phyloP scores from a whole-genome alignment of 2,888 invertebrate species.

The Philhelius pedissequus region DNA sequence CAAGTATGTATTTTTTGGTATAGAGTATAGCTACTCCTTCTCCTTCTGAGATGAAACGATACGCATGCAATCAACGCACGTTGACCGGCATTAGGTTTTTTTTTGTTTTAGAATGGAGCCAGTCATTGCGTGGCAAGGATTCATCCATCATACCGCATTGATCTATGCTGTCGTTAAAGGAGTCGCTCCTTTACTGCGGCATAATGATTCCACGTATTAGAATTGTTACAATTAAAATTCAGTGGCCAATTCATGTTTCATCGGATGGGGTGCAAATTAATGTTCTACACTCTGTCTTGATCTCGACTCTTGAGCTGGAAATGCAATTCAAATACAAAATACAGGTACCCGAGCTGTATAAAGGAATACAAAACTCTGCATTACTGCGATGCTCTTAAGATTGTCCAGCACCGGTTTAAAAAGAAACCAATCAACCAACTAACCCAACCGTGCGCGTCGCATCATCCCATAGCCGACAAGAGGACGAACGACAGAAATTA shows the following conservation, averaged over 20 bases:
- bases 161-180: conserved; percentile 18
- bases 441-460: too few species aligned
- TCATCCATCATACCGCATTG: conserved; percentile 60
- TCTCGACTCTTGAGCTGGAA: not conserved
- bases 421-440: not conserved
- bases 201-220: conserved; percentile 61
- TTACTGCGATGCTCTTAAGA: conserved; percentile 7
- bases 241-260: conserved; percentile 67
- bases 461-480: not conserved
- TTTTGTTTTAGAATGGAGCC: conserved; percentile 34
- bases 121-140: conserved; percentile 67
- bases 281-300: conserved; percentile 11
- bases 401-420: conserved; percentile 24
- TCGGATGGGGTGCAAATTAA: conserved; percentile 67
- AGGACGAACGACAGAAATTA: conserved; percentile 18
- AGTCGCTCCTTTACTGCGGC: conserved; percentile 22
- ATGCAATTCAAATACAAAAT: conserved; percentile 15
- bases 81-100: conserved; percentile 18
- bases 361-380: not conserved
- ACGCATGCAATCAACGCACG: conserved; percentile 15
- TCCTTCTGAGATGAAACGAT: conserved; percentile 21
- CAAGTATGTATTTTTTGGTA: not conserved
- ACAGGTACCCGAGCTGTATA: not conserved
- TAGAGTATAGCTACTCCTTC: too few species aligned
- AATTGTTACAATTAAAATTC: conserved; percentile 69